These are phyloP conservation scores for Hemistola chrysoprasaria DNA, from an alignment of 2,888 invertebrate genomes.

Conservation along the genomic window DNA sequence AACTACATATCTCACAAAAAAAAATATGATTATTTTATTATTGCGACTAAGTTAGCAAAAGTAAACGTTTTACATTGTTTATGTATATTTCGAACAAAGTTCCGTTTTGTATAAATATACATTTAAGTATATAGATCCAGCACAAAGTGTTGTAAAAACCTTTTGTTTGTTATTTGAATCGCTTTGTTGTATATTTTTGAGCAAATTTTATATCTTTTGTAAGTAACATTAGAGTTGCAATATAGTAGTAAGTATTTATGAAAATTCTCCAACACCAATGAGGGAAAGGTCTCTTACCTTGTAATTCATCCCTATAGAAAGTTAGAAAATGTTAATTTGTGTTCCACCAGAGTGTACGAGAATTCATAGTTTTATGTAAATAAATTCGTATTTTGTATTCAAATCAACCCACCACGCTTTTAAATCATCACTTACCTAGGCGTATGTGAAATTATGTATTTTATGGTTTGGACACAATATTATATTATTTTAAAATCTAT, in stretches of 20 bases:
- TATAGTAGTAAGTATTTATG: slow-evolving; percentile 10
- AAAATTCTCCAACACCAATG: slow-evolving; percentile 16
- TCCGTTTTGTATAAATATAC: slow-evolving; percentile 50
- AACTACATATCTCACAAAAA: slow-evolving; percentile 38
- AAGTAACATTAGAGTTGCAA: slow-evolving; percentile 15
- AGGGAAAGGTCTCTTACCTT: neutral
- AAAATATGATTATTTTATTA: slow-evolving; percentile 19
- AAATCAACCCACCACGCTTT: slow-evolving; percentile 58
- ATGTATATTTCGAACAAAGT: slow-evolving; percentile 74
- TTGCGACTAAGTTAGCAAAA: slow-evolving; percentile 21
- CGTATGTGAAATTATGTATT: too few relatives aligned
- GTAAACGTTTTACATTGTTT: slow-evolving; percentile 23
- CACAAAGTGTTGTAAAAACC: slow-evolving; percentile 64
- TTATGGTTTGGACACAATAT: slow-evolving; percentile 20
- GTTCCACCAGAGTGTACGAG: too few relatives aligned
- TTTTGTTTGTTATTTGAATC: slow-evolving; percentile 40
- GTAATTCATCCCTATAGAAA: too few relatives aligned
- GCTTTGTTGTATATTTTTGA: slow-evolving; percentile 53
- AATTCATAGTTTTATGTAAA: slow-evolving; percentile 45
- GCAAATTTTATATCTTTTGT: slow-evolving; percentile 42
- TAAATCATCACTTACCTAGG: slow-evolving; percentile 40
- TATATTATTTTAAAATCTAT: neutral
- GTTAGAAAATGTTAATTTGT: too few relatives aligned
- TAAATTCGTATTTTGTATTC: slow-evolving; percentile 41
- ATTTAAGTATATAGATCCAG: slow-evolving; percentile 50